Conservation (phyloP, 1,140 invertebrate species). For the Metopolophium dirhodum region DNA sequence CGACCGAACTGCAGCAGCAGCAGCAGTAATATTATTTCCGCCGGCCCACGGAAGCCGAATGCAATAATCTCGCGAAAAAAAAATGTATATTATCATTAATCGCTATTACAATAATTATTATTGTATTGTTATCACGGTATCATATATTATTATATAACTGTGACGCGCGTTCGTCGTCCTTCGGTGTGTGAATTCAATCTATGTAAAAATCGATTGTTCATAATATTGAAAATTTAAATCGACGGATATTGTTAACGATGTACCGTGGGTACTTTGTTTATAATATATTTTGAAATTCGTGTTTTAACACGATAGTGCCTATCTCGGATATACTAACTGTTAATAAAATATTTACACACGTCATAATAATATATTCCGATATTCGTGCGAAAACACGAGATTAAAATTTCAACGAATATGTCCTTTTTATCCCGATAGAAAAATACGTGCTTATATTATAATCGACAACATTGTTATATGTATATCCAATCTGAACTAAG, state of each 20-base stretch:
- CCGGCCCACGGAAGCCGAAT: background rate
- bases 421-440: background rate
- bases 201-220: background rate
- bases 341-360: background rate
- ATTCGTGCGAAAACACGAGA: slow-evolving; percentile 5
- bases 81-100: background rate
- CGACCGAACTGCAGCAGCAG: background rate
- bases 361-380: background rate
- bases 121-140: too few relatives aligned
- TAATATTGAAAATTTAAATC: background rate
- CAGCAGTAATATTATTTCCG: background rate
- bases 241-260: background rate
- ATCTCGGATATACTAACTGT: background rate
- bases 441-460: background rate
- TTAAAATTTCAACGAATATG: background rate
- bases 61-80: background rate
- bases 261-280: background rate
- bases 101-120: background rate
- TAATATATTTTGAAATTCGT: background rate
- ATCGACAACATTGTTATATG: background rate
- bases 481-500: background rate
- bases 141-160: background rate
- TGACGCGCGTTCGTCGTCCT: background rate
- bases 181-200: background rate
- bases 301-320: background rate